Conservation (phyloP, 1,140 invertebrate genomes). For the Pogonomyrmex californicus region DNA sequence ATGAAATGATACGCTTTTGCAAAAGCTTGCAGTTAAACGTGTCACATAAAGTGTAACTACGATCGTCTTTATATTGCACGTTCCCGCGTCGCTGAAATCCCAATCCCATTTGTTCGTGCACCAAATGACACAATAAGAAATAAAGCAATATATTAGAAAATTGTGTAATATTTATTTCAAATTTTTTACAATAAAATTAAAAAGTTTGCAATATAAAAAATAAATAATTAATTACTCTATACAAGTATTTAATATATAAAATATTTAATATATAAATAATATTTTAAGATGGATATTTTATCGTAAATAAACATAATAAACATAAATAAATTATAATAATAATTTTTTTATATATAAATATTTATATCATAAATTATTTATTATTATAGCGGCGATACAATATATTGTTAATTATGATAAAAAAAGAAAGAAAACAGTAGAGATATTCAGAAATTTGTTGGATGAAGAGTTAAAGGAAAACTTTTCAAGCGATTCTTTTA, state of each 20-base stretch:
- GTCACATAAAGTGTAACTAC: constrained; percentile 48
- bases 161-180: constrained; percentile 11
- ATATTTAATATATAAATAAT: constrained; percentile 1
- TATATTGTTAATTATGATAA: not conserved
- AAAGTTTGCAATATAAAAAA: not conserved
- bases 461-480: constrained; percentile 20
- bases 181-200: constrained; percentile 10
- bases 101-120: constrained; percentile 56
- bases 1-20: constrained; percentile 40
- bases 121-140: constrained; percentile 56
- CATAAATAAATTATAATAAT: not conserved
- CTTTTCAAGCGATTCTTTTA: constrained; percentile 25
- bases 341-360: not conserved
- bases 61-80: constrained; percentile 52
- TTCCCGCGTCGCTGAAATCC: constrained; percentile 23
- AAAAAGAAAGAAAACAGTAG: not conserved
- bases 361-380: not conserved
- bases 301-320: not conserved
- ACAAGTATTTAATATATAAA: not conserved
- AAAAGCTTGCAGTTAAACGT: constrained; percentile 51
- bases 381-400: not conserved
- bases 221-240: not conserved
- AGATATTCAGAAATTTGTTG: constrained; percentile 18
- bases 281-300: not conserved
- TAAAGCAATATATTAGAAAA: constrained; percentile 29